Evolutionary conservation across 1,140 invertebrate genomes (phyloP).

Genomic region (Marisa cornuarietis): DNA sequence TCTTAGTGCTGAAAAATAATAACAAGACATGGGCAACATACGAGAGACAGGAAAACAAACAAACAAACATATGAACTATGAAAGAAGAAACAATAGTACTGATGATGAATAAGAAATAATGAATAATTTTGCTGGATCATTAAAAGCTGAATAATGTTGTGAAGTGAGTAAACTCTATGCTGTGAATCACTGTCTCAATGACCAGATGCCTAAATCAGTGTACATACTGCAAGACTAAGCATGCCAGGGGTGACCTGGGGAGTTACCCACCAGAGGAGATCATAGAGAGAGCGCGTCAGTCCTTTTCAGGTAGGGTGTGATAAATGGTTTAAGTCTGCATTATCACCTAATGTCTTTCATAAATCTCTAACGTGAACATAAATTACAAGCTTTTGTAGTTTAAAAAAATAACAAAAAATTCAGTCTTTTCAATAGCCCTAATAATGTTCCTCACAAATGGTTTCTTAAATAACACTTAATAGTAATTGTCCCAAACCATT

Average conservation of each 20-base stretch:
- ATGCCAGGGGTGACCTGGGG: conserved; percentile 92
- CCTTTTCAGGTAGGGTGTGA: conserved; percentile 70
- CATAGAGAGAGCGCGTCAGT: conserved; percentile 74
- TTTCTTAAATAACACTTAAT: background rate
- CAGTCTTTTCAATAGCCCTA: background rate
- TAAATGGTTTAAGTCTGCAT: background rate
- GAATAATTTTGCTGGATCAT: no score
- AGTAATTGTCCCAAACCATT: background rate
- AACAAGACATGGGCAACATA: no score
- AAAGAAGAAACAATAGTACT: no score
- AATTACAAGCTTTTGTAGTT: no score
- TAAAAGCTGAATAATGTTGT: no score
- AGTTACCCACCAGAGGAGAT: conserved; percentile 84
- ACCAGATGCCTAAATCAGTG: conserved; percentile 93
- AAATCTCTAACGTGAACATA: no score
- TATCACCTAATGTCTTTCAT: background rate
- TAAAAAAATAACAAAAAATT: background rate
- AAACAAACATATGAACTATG: no score
- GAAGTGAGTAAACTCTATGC: no score
- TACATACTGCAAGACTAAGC: conserved; percentile 99
- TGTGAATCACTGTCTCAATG: conserved; percentile 7
- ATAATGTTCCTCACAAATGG: no score
- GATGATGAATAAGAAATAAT: no score
- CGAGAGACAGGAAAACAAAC: no score
- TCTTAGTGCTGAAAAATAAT: no score